Evolutionary conservation across 2,797 vertebrate species (phyloP).

Genomic region (Vultur gryphus): DNA sequence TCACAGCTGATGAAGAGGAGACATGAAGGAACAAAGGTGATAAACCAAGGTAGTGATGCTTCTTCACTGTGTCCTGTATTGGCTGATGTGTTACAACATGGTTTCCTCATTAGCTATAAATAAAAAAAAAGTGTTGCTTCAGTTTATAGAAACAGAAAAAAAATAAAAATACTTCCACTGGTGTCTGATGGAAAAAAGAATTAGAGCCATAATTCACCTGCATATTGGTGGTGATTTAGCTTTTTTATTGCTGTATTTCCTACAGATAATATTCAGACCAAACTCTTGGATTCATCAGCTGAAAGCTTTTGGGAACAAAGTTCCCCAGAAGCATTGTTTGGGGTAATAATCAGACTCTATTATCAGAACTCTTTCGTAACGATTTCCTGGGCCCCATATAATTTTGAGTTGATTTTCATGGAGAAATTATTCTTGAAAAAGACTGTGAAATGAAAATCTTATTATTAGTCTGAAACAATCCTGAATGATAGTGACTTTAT

Average conservation of each 20-base stretch:
- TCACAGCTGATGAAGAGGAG: background rate
- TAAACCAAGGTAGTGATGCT: background rate
- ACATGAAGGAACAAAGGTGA: background rate
- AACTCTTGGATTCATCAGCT: background rate
- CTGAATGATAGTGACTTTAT: background rate
- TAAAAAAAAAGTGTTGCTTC: background rate
- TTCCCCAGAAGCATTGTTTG: background rate
- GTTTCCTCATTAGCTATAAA: background rate
- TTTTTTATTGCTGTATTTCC: background rate
- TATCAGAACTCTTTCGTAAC: background rate
- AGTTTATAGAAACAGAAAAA: background rate
- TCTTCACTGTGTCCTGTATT: background rate
- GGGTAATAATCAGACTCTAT: background rate
- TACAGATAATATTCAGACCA: background rate
- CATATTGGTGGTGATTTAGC: background rate
- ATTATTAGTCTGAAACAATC: background rate
- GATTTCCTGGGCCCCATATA: background rate
- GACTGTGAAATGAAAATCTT: background rate
- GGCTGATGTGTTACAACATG: background rate
- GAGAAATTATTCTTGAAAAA: background rate
- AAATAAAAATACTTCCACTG: background rate
- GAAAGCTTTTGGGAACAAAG: constrained; percentile 2
- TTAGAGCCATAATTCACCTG: background rate
- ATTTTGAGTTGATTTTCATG: background rate
- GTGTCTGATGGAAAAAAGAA: background rate